Conservation (phyloP, 2,113 vertebrate genomes). For the Cyphomyrus plagiostoma region DNA sequence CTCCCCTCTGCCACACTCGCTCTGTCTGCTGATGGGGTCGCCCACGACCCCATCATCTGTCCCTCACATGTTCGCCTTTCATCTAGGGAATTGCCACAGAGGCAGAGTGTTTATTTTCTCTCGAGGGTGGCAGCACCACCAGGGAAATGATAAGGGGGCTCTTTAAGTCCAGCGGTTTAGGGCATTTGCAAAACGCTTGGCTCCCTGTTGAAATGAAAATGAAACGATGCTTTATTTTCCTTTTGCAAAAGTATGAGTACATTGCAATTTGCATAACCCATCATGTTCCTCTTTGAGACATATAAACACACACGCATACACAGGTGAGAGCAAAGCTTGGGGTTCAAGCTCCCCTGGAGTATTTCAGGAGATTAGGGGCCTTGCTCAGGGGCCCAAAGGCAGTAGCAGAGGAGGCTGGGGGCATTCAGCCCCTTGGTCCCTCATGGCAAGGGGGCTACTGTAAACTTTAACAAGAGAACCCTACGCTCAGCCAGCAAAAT, state of each 20-base stretch:
- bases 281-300: background rate
- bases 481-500: background rate
- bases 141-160: conserved; percentile 35
- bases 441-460: background rate
- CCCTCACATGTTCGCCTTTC: conserved; percentile 21
- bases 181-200: conserved; percentile 3
- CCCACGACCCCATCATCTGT: conserved; percentile 9
- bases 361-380: background rate
- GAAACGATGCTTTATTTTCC: background rate
- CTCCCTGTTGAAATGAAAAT: background rate
- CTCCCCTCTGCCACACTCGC: conserved; percentile 5
- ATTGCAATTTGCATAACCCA: background rate
- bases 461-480: background rate
- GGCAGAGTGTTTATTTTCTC: conserved; percentile 37
- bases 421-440: background rate
- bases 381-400: background rate
- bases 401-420: background rate
- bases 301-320: background rate
- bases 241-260: background rate
- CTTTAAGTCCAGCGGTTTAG: conserved; percentile 25
- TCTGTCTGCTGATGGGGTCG: conserved; percentile 10
- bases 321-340: background rate
- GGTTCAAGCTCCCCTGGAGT: background rate
- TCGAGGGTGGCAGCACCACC: conserved; percentile 24
- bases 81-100: conserved; percentile 29